Percentiles rank a stretch among this genome's conserved stretches.
phyloP scores from a whole-genome alignment of 2,113 vertebrate genomes.

The Mesocricetus auratus region DNA sequence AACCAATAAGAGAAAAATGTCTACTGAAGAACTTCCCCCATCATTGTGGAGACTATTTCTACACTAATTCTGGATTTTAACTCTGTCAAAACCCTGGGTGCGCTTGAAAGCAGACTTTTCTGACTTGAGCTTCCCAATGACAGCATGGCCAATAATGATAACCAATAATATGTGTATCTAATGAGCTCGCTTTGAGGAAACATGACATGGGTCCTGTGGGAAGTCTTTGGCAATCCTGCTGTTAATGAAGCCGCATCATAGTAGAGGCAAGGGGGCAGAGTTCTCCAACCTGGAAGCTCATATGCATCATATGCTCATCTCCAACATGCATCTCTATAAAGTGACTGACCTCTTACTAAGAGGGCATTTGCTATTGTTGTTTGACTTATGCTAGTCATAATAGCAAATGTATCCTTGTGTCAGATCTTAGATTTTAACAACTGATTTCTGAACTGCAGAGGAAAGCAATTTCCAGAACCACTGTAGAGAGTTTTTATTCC shows the following conservation, averaged over 20 bases:
- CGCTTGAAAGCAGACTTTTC: not conserved
- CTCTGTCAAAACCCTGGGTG: not conserved
- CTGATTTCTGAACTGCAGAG: not conserved
- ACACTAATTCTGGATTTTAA: not conserved
- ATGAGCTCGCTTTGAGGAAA: not conserved
- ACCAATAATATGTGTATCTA: not conserved
- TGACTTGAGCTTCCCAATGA: not conserved
- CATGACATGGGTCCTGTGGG: not conserved
- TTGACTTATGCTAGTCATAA: not conserved
- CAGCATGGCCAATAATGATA: not conserved
- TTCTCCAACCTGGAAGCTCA: not conserved
- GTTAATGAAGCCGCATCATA: not conserved
- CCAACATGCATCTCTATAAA: not conserved
- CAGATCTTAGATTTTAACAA: constrained; percentile 29
- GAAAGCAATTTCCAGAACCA: not conserved
- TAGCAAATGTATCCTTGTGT: not conserved
- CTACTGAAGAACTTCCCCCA: no score
- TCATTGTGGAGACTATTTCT: not conserved
- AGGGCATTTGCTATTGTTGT: not conserved
- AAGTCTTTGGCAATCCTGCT: not conserved
- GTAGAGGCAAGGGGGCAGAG: not conserved
- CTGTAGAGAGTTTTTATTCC: not conserved
- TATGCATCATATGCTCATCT: no score
- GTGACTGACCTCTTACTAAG: not conserved
- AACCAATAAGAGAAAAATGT: no score